Evolutionary conservation across 2,797 vertebrate species (phyloP).

Genomic region (Microhierax caerulescens): DNA sequence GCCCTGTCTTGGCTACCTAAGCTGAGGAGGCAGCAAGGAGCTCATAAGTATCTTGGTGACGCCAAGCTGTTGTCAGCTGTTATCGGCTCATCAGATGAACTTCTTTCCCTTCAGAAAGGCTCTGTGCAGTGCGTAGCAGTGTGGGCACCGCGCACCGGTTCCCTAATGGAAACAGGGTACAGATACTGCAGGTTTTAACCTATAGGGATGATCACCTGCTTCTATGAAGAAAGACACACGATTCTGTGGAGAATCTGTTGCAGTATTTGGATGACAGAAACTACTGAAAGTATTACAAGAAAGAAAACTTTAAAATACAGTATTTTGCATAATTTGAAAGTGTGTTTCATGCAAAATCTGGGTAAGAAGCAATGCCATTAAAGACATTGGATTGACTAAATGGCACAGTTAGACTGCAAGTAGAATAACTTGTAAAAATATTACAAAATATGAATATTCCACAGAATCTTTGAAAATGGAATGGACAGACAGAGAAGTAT

Average conservation of each 20-base stretch:
- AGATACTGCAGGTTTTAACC: background rate
- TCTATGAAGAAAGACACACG: background rate
- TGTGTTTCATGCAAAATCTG: background rate
- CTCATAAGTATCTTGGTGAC: background rate
- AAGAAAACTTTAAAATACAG: background rate
- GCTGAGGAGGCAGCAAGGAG: background rate
- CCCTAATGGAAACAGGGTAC: background rate
- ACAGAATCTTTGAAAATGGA: background rate
- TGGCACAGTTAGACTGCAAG: background rate
- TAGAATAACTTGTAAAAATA: background rate
- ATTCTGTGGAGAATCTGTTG: background rate
- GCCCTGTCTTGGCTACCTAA: background rate
- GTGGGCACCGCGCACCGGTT: rapidly evolving
- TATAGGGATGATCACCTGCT: background rate
- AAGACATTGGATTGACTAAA: background rate
- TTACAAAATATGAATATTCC: background rate
- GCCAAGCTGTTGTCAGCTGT: background rate
- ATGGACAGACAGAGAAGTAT: background rate
- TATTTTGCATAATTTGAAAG: background rate
- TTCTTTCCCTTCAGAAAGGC: background rate
- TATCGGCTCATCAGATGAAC: background rate
- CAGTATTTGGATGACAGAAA: background rate
- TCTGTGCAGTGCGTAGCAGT: rapidly evolving
- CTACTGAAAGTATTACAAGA: background rate
- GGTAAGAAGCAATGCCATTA: background rate